These are phyloP conservation scores for Tachina fera DNA, from an alignment of 2,888 invertebrate species.

Conservation along the genomic window DNA sequence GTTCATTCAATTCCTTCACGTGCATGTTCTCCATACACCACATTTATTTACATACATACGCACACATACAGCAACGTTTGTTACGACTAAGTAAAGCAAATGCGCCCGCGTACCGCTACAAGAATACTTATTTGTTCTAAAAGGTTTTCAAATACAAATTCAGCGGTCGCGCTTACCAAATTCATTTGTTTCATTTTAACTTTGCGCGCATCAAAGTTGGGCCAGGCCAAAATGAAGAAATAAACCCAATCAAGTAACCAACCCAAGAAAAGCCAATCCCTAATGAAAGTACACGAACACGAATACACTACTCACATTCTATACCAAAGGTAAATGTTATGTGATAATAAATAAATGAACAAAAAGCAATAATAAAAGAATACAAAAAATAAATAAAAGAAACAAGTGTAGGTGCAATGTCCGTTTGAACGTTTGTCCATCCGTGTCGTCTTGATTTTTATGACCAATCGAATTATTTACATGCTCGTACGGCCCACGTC, in stretches of 20 bases:
- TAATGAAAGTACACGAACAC: constrained; percentile 45
- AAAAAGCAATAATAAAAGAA: background rate
- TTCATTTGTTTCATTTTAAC: constrained; percentile 58
- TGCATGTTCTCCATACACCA: constrained; percentile 60
- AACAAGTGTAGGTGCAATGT: constrained; percentile 71
- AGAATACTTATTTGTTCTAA: constrained; percentile 66
- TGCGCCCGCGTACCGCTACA: constrained; percentile 64
- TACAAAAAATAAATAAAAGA: background rate
- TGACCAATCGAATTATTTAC: constrained; percentile 56
- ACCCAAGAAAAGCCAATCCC: constrained; percentile 67
- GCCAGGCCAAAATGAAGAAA: constrained; percentile 42
- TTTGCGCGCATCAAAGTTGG: constrained; percentile 47
- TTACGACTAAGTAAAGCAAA: constrained; percentile 53
- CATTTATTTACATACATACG: background rate
- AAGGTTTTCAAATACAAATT: constrained; percentile 48
- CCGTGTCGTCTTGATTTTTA: constrained; percentile 59
- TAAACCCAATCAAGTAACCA: constrained; percentile 50
- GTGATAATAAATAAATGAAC: constrained; percentile 45
- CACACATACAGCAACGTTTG: background rate
- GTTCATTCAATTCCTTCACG: constrained; percentile 69
- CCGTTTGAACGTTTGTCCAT: constrained; percentile 67
- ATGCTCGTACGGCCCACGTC: constrained; percentile 43
- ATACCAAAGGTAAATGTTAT: constrained; percentile 21
- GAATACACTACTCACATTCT: background rate
- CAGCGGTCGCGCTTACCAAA: constrained; percentile 47